A percentile compares a stretch with the other conserved stretches of the same genome.
Evolutionary conservation across 2,113 vertebrate species (phyloP).

Genomic region (Psophia crepitans): DNA sequence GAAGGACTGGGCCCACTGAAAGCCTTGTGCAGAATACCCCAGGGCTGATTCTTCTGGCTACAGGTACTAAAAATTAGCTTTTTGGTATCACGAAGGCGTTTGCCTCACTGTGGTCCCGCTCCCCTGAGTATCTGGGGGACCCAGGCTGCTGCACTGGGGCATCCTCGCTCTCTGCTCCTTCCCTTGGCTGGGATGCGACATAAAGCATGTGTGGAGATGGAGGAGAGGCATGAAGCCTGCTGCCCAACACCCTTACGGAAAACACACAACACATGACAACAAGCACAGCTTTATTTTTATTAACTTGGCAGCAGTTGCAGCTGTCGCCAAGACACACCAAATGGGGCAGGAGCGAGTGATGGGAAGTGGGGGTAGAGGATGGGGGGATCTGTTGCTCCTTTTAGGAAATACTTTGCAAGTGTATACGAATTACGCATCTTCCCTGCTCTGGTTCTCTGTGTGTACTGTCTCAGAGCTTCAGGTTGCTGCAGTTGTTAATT

Average conservation of each 20-base stretch:
- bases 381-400: not conserved
- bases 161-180: not conserved
- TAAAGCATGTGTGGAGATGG: not conserved
- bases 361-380: not conserved
- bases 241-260: not conserved
- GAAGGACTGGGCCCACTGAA: not conserved
- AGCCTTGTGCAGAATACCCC: not conserved
- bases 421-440: rapidly evolving
- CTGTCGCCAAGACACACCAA: not conserved
- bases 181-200: not conserved
- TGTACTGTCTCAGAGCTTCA: not conserved
- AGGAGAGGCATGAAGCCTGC: not conserved
- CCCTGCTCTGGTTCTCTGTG: rapidly evolving
- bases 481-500: not conserved
- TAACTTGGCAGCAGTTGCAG: not conserved
- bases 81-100: rapidly evolving
- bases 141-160: not conserved
- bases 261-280: not conserved
- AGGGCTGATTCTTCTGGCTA: not conserved
- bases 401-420: not conserved
- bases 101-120: not conserved
- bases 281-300: not conserved
- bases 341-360: not conserved
- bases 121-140: too few relatives aligned
- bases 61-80: too few relatives aligned